Evolutionary conservation across 2,888 invertebrate species (phyloP), one percentile per base, ranked within the genome.

Genomic region (Perizoma flavofasciatum): DNA sequence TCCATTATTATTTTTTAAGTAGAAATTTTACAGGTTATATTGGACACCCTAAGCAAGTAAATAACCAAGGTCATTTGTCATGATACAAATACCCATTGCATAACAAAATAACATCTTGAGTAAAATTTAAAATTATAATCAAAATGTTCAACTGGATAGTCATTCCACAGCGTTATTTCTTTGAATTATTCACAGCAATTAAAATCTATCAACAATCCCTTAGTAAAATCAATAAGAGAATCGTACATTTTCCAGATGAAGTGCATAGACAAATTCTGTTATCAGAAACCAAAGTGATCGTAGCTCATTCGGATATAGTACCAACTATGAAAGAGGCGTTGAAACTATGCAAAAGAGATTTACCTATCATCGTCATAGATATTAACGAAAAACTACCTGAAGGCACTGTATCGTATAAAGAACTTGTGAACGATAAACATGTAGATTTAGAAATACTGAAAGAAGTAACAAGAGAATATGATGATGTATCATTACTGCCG

Each of bases 401-500:
- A 22, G 81, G 93, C 48, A 92, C 93, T 0, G 91, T 95, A 58
- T 93, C 94, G 44, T 95, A 94, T 72, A 86, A 89, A 70, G 95
- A 95, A 75, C 67, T 95, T 4, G 83, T 89, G 1, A 89, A 93
- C 71, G 89, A 86, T 49, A 76, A 78, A 58, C 75, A 85, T 55
- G 80, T 92, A 6, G 93, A 94, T 67, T 82, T 92, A 10, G 83
- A 86, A 65, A 75, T 89, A 51, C 71, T 94, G 44, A 92, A 85
- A 58, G 74, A 83, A 32, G 85, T 89, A 7, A 83, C 77, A 10
- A 78, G 85, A 54, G 74, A 68, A 43, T 68, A 88, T 0, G 86
- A 94, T 9, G 95, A 96, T 71, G 81, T 95, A 3, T 93, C 93
- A 0, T 79, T 96, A 35, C 74, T 97, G 66, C 96, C 96, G 0